Conservation (phyloP, 2,797 vertebrate genomes). For the Hirundo rustica region DNA sequence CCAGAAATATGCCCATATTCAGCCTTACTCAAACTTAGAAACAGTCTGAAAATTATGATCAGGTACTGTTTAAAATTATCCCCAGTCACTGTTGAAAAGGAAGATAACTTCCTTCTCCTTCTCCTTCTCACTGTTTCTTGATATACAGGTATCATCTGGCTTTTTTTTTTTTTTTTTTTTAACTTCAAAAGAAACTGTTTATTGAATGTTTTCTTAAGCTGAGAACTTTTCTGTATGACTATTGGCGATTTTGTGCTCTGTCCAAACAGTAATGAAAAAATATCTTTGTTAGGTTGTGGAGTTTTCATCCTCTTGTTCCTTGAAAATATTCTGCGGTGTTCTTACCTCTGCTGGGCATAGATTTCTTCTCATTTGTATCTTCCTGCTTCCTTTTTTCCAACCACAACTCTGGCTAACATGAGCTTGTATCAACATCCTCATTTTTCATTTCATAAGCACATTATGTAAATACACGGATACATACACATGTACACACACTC, state of each 20-base stretch:
- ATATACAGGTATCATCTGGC: not conserved
- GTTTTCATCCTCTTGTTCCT: not conserved
- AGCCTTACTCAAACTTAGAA: not conserved
- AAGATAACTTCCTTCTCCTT: not conserved
- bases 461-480: not conserved
- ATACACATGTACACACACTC: not conserved
- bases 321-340: not conserved
- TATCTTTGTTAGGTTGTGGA: rapidly evolving
- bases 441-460: not conserved
- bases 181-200: not conserved
- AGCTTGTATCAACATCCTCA: not conserved
- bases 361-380: not conserved
- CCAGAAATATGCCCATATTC: not conserved
- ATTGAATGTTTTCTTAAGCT: not conserved
- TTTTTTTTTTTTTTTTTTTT: not conserved
- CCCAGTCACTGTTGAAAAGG: not conserved
- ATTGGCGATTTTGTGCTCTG: not conserved
- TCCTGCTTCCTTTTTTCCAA: not conserved
- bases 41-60: not conserved
- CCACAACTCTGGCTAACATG: not conserved
- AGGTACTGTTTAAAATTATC: not conserved
- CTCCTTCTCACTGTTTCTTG: not conserved
- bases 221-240: not conserved
- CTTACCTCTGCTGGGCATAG: not conserved
- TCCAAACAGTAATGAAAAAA: not conserved